A percentile compares a stretch with the other conserved stretches of the same genome.
Evolutionary conservation across 2,113 vertebrate genomes (phyloP).

Genomic region (Chamaetylas fuelleborni): DNA sequence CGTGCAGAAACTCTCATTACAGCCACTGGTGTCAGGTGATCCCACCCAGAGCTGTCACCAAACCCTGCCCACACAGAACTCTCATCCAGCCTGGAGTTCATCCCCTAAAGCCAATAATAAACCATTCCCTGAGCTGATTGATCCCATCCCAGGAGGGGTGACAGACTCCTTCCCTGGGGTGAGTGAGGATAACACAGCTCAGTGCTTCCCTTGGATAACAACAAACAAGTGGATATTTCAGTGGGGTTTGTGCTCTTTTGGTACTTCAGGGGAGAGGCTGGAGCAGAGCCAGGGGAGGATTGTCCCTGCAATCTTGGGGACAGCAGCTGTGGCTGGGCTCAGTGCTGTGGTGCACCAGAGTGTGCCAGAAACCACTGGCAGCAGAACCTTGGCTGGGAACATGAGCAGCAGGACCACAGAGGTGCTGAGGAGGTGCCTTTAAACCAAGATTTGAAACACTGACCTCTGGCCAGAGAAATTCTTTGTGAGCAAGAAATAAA

Average conservation of each 20-base stretch:
- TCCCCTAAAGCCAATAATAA: background rate
- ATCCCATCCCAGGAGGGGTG: background rate
- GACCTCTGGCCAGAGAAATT: background rate
- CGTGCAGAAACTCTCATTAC: background rate
- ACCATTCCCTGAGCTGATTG: background rate
- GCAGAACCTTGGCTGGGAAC: background rate
- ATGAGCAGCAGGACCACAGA: background rate
- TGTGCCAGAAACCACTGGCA: background rate
- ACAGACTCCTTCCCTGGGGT: background rate
- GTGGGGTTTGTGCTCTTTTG: background rate
- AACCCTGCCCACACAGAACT: background rate
- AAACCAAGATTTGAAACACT: background rate
- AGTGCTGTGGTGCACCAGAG: background rate
- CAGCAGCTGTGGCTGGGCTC: background rate
- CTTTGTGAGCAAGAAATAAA: background rate
- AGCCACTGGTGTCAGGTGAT: background rate
- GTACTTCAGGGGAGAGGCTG: background rate
- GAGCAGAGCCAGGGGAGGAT: background rate
- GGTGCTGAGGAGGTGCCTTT: background rate
- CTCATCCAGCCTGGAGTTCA: background rate
- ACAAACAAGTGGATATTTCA: background rate
- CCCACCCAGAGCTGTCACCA: background rate
- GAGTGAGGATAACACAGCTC: accelerated
- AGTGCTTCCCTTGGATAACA: background rate
- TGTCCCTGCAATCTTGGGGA: background rate